Evolutionary conservation across 2,113 vertebrate species (phyloP), one percentile per base, ranked within the genome.

Genomic region (Trogon melanurus): DNA sequence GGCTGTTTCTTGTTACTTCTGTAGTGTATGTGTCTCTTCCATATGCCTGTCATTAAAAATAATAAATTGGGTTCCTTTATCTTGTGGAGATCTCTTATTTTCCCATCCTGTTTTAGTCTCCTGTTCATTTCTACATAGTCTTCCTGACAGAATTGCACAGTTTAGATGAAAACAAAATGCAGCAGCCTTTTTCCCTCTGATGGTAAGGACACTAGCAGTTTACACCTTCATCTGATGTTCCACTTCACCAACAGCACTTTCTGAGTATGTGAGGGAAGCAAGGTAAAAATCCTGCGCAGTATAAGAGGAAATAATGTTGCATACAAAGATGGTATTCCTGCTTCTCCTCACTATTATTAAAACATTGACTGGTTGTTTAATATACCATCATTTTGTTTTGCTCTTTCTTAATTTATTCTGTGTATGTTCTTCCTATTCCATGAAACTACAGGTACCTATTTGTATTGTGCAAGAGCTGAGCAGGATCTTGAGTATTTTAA

Each of bases 91-190:
- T 91, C 88, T 90, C 56, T 83, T 93, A 32, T 89, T 93, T 90
- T 88, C 48, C 44, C 56, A 71, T 92, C 51, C 27, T 74, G 62
- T 85, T 94, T 91, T 76, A 62, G 78, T 86, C 56, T 83, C 61
- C 70, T 73, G 60, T 41, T 88, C 75, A 64, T 88, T 95, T 88
- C 88, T 67, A 76, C 32, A 12, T 11, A 38, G 34, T 38, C 54
- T 70, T 95, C 44, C 79, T 8, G 20, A 76, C 87, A 85, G 96
- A 96, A 91, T 94, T 61, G 26, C 94, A 91, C 79, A 92, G 90
- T 94, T 96, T 79, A 95, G 92, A 94, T 36, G 75, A 80, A 96
- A 97, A 96, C 80, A 91, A 96, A 93, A 83, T 65, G 82, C 90
- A 95, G 79, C 85, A 95, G 65, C 56, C 65, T 95, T 97, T 96